These are phyloP conservation scores for Anser brachyrhynchus DNA, from an alignment of 2,113 vertebrate genomes.

Conservation along the genomic window DNA sequence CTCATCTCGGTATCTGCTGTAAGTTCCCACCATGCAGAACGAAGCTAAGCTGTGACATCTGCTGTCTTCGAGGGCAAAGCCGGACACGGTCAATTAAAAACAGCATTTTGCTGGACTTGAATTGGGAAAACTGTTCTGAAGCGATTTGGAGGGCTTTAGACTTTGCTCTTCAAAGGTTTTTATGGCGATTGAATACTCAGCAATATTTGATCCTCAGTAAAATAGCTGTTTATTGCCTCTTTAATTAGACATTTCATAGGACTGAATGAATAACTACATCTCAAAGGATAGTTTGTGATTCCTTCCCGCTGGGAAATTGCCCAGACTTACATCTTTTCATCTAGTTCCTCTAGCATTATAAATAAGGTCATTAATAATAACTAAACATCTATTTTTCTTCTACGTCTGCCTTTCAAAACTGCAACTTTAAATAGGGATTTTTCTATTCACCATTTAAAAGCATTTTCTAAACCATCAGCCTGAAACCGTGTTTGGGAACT, in stretches of 20 bases:
- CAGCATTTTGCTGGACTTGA: not conserved
- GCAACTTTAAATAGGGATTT: slow-evolving; percentile 5
- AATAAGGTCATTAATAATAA: slow-evolving; percentile 50
- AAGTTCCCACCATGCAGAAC: not conserved
- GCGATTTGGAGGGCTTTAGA: not conserved
- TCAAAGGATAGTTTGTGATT: slow-evolving; percentile 51
- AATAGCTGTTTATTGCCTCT: slow-evolving; percentile 54
- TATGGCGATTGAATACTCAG: slow-evolving; percentile 43
- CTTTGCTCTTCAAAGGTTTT: slow-evolving; percentile 48
- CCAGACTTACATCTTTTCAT: slow-evolving; percentile 24
- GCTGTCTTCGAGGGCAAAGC: not conserved
- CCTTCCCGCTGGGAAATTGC: slow-evolving; percentile 45
- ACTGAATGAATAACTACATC: slow-evolving; percentile 53
- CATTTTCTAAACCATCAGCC: not conserved
- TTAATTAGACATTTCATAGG: slow-evolving; percentile 64
- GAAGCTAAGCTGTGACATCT: not conserved
- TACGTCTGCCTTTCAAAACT: slow-evolving; percentile 14
- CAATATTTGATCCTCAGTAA: slow-evolving; percentile 55
- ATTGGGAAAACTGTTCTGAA: slow-evolving; percentile 25
- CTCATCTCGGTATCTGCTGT: not conserved
- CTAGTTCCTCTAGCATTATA: slow-evolving; percentile 26
- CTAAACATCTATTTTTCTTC: slow-evolving; percentile 44
- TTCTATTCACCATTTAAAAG: slow-evolving; percentile 15
- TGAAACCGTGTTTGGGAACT: slow-evolving; percentile 1
- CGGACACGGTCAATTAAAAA: slow-evolving; percentile 21